Evolutionary conservation across 2,888 invertebrate species (phyloP).

Genomic region (Amphipoea lucens): DNA sequence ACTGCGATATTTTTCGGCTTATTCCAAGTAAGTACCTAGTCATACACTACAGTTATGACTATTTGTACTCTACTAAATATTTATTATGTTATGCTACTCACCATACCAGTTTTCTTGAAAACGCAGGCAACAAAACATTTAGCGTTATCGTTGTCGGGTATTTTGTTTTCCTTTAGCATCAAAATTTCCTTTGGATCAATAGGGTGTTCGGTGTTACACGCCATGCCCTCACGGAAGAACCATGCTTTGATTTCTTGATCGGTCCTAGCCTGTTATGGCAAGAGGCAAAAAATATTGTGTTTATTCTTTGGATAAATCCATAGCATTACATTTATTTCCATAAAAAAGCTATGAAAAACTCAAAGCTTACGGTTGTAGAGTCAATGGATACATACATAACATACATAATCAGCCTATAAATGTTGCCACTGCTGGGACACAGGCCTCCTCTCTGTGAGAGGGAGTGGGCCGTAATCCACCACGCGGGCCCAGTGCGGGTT

Average conservation of each 20-base stretch:
- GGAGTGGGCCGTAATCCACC: too few species aligned
- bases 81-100: conserved; percentile 69
- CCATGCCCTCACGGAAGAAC: conserved; percentile 78
- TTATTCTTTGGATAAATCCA: not conserved
- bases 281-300: not conserved
- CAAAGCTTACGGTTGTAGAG: not conserved
- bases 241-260: conserved; percentile 79
- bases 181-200: conserved; percentile 77
- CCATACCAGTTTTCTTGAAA: conserved; percentile 83
- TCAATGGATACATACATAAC: not conserved
- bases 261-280: conserved; percentile 71
- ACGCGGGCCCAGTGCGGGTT: too few species aligned
- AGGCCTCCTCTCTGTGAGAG: too few species aligned
- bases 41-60: not conserved
- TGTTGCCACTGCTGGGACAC: too few species aligned
- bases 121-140: conserved; percentile 88
- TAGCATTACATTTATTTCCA: not conserved
- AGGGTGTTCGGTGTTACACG: conserved; percentile 78
- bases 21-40: not conserved
- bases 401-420: too few species aligned
- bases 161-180: conserved; percentile 79
- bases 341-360: not conserved
- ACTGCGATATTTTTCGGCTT: not conserved
- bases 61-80: not conserved
- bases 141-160: conserved; percentile 79